A percentile compares a stretch with the other conserved stretches of the same genome.
Evolutionary conservation across 2,888 invertebrate genomes (phyloP).

Genomic region (Zhengitettix transpicula): DNA sequence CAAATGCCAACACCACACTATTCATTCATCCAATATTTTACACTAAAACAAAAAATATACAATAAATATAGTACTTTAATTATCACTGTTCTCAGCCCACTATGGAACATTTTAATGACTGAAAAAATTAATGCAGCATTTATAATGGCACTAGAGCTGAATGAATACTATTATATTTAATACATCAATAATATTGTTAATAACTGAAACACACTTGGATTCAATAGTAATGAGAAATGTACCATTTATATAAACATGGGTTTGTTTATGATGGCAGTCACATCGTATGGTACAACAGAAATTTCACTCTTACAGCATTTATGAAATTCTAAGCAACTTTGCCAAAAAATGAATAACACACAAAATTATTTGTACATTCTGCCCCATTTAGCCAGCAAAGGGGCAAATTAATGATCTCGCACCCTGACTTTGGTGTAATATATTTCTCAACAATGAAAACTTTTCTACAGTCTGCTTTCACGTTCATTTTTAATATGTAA

Average conservation of each 20-base stretch:
- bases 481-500: not conserved
- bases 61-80: no score
- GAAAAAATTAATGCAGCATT: not conserved
- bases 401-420: constrained; percentile 3
- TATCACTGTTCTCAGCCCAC: no score
- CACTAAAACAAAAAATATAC: not conserved
- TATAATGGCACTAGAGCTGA: constrained; percentile 4
- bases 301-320: not conserved
- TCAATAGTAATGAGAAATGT: no score
- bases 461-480: constrained; percentile 9
- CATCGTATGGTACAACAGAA: not conserved
- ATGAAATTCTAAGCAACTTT: not conserved
- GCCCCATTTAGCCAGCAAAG: not conserved
- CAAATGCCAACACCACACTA: not conserved
- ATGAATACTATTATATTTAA: not conserved
- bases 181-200: no score
- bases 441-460: constrained; percentile 1
- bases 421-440: constrained; percentile 3
- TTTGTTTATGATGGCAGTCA: no score
- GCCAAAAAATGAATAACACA: not conserved
- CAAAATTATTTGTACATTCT: not conserved
- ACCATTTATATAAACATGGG: no score
- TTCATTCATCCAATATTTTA: constrained; percentile 1
- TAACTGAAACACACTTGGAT: no score
- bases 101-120: no score